These are phyloP conservation scores for Abrostola tripartita DNA, from an alignment of 2,888 invertebrate species.

Conservation along the genomic window DNA sequence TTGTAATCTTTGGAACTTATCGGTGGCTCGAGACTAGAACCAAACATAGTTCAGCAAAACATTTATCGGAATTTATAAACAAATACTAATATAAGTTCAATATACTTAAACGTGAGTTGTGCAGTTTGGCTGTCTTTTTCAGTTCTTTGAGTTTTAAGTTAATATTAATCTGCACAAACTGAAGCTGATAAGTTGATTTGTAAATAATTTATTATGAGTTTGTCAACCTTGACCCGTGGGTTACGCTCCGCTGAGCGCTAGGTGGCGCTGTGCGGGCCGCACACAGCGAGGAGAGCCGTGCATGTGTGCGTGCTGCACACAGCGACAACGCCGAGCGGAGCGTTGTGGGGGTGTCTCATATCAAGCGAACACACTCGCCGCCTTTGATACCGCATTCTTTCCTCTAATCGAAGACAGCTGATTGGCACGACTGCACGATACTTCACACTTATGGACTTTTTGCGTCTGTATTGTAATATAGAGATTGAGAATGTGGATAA, in stretches of 20 bases:
- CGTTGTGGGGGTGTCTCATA: slow-evolving; percentile 69
- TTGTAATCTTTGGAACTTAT: slow-evolving; percentile 84
- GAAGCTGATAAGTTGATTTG: slow-evolving; percentile 73
- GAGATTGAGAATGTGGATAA: slow-evolving; percentile 25
- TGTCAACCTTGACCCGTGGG: slow-evolving; percentile 82
- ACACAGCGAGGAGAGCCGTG: slow-evolving; percentile 61
- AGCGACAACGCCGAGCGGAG: slow-evolving; percentile 40
- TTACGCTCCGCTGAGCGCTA: slow-evolving; percentile 71
- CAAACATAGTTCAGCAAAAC: slow-evolving; percentile 75
- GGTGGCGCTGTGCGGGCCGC: slow-evolving; percentile 76
- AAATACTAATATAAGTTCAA: slow-evolving; percentile 62
- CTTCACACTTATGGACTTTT: slow-evolving; percentile 50
- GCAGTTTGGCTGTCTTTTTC: slow-evolving; percentile 42
- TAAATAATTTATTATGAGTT: slow-evolving; percentile 82
- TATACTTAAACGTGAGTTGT: slow-evolving; percentile 54
- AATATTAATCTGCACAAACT: slow-evolving; percentile 49
- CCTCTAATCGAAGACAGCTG: slow-evolving; percentile 69
- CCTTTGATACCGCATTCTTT: slow-evolving; percentile 68
- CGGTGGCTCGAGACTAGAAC: slow-evolving; percentile 69
- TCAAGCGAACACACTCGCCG: slow-evolving; percentile 67
- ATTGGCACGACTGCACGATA: slow-evolving; percentile 68
- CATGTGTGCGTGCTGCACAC: slow-evolving; percentile 76
- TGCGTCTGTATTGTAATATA: slow-evolving; percentile 43
- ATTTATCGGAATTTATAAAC: slow-evolving; percentile 83
- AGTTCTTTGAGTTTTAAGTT: slow-evolving; percentile 41